Evolutionary conservation across 2,113 vertebrate species (phyloP).

Genomic region (Acrocephalus arundinaceus): DNA sequence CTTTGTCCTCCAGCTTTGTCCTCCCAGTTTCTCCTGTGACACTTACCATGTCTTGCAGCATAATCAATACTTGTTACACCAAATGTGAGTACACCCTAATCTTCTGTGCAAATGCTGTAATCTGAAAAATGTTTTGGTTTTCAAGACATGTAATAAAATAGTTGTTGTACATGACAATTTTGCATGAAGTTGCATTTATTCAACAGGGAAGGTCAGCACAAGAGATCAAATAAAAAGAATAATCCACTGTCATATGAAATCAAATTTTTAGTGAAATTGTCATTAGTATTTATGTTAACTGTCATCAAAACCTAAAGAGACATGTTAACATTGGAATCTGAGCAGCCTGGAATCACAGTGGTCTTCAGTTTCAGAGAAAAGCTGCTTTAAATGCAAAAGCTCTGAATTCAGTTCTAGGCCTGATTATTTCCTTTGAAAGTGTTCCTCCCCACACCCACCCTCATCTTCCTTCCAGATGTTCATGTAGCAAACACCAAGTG

Average conservation of each 20-base stretch:
- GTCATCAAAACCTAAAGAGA: slow-evolving; percentile 51
- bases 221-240: slow-evolving; percentile 24
- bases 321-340: slow-evolving; percentile 1
- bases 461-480: slow-evolving; percentile 72
- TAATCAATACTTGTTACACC: not conserved
- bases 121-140: slow-evolving; percentile 43
- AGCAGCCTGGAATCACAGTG: slow-evolving; percentile 23
- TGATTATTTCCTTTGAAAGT: slow-evolving; percentile 67
- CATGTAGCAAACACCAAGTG: slow-evolving; percentile 37
- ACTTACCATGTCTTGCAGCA: not conserved
- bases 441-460: slow-evolving; percentile 3
- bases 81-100: not conserved
- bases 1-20: not conserved
- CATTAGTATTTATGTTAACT: slow-evolving; percentile 68
- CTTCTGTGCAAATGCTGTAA: slow-evolving; percentile 2
- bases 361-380: slow-evolving; percentile 40
- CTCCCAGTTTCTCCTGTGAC: not conserved
- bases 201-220: not conserved
- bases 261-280: slow-evolving; percentile 55
- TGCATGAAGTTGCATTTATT: slow-evolving; percentile 11
- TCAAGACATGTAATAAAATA: not conserved
- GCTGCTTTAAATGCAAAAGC: slow-evolving; percentile 59
- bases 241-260: slow-evolving; percentile 35
- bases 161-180: slow-evolving; percentile 3
- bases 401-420: slow-evolving; percentile 25